phyloP scores from a whole-genome alignment of 2,113 vertebrate genomes.

The Enhydra lutris region DNA sequence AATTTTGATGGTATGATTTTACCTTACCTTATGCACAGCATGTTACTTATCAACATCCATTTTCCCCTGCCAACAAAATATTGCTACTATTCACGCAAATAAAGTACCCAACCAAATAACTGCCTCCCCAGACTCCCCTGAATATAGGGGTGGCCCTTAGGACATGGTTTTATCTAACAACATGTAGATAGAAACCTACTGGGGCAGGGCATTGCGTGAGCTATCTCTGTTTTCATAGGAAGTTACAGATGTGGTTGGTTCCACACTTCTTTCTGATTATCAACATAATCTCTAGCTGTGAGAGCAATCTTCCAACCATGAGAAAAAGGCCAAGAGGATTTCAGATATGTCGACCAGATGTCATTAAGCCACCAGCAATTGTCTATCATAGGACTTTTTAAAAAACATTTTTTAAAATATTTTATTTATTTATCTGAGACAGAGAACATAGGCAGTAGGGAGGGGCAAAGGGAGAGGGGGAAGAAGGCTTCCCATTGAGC shows the following conservation, averaged over 20 bases:
- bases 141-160: not conserved
- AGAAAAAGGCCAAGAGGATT: not conserved
- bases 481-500: not conserved
- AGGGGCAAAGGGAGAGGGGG: not conserved
- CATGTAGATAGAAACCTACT: not conserved
- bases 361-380: not conserved
- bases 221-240: not conserved
- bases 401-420: not conserved
- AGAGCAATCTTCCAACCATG: not conserved
- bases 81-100: not conserved
- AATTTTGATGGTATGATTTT: not conserved
- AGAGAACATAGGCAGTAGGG: not conserved
- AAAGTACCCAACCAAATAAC: not conserved
- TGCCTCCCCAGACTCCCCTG: not conserved
- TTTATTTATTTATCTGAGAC: not conserved
- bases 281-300: not conserved
- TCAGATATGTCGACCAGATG: not conserved
- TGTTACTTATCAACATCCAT: not conserved
- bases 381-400: not conserved
- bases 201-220: rapidly evolving
- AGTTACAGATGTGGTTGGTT: not conserved
- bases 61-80: not conserved
- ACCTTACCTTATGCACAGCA: not conserved
- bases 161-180: not conserved
- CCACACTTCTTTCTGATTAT: not conserved